These are phyloP conservation scores for Caranx ignobilis DNA, from an alignment of 2,113 vertebrate species.

Conservation along the genomic window DNA sequence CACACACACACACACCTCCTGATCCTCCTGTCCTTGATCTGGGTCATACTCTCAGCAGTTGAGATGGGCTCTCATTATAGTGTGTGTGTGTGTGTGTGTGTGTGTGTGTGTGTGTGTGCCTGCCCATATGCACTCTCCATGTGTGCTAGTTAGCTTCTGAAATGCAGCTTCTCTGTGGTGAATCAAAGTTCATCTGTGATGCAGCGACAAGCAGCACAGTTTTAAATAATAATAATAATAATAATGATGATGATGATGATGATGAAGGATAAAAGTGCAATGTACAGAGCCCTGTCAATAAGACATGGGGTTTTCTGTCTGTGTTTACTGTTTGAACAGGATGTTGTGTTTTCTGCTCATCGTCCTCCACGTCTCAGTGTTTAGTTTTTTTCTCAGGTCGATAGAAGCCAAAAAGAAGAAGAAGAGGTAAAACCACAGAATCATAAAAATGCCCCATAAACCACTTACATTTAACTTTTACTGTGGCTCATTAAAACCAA, in stretches of 20 bases:
- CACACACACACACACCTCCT: conserved; percentile 14
- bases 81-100: conserved; percentile 29
- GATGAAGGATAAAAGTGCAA: conserved; percentile 7
- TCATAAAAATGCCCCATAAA: conserved; percentile 50
- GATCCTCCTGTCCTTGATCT: conserved; percentile 59
- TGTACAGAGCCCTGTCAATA: conserved; percentile 16
- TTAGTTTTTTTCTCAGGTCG: conserved; percentile 1
- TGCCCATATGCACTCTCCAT: conserved; percentile 22
- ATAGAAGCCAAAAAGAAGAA: conserved; percentile 1
- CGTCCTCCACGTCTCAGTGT: conserved; percentile 6
- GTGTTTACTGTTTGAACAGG: conserved; percentile 8
- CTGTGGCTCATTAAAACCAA: conserved; percentile 58
- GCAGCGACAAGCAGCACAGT: conserved; percentile 37
- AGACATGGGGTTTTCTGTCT: neutral
- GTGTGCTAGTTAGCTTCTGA: conserved; percentile 29
- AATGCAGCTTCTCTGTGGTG: conserved; percentile 49
- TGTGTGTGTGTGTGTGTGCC: conserved; percentile 29
- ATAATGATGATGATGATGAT: no score
- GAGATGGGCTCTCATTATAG: conserved; percentile 51
- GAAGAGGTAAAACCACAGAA: conserved; percentile 26
- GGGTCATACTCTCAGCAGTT: conserved; percentile 63
- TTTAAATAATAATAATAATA: conserved; percentile 20
- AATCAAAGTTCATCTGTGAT: conserved; percentile 55
- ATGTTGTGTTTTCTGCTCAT: neutral
- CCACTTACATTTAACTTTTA: conserved; percentile 50